Conservation (phyloP, 2,888 invertebrate species). For the Eupithecia pulchellata region DNA sequence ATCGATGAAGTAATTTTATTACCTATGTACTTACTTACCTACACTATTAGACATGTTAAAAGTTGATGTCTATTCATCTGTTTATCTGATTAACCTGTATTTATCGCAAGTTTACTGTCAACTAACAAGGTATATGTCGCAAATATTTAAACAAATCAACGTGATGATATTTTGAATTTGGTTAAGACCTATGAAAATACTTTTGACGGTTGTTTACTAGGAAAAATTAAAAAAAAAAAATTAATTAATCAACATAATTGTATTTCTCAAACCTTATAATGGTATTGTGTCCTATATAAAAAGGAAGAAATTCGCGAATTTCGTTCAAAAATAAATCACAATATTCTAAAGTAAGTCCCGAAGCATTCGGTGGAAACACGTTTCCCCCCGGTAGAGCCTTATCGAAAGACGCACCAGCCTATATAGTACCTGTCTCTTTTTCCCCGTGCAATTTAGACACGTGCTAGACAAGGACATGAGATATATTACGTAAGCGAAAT, state of each 20-base stretch:
- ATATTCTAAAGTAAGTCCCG: constrained; percentile 64
- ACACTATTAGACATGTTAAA: too few species aligned
- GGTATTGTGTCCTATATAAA: not conserved
- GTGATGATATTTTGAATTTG: too few species aligned
- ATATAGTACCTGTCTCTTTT: constrained; percentile 73
- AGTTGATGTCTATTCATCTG: too few species aligned
- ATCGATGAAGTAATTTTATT: too few species aligned
- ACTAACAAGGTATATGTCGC: too few species aligned
- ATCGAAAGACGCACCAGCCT: constrained; percentile 69
- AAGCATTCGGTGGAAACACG: constrained; percentile 77
- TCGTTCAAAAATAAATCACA: constrained; percentile 35
- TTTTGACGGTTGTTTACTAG: not conserved
- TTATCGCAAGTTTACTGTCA: too few species aligned
- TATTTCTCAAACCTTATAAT: not conserved
- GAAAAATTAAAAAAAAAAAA: not conserved
- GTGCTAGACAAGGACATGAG: constrained; percentile 58
- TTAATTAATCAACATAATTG: not conserved
- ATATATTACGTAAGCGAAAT: constrained; percentile 54
- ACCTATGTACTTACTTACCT: too few species aligned
- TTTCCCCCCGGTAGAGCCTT: constrained; percentile 77
- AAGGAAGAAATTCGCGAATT: constrained; percentile 12
- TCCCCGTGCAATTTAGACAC: constrained; percentile 46
- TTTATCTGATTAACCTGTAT: too few species aligned
- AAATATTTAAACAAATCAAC: too few species aligned
- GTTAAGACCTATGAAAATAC: not conserved